Conservation (phyloP, 2,113 vertebrate species). For the Pollimyrus isidori region DNA sequence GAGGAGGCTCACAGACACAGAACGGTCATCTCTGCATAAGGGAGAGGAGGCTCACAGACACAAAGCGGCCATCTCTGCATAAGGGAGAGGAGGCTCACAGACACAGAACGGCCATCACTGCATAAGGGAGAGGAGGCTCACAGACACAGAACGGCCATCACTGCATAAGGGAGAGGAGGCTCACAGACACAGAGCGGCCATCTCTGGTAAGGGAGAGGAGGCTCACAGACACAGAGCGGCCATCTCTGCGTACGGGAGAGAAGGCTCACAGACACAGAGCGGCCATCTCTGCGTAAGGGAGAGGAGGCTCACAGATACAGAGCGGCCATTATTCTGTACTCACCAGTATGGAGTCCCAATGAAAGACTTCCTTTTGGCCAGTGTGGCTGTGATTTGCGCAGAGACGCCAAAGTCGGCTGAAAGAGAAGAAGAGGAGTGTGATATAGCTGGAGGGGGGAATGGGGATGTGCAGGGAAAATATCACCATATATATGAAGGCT, state of each 20-base stretch:
- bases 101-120: neutral
- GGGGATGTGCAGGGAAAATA: neutral
- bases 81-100: no score
- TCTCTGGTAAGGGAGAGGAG: neutral
- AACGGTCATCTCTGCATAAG: neutral
- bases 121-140: no score
- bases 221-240: no score
- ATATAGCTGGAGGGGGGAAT: neutral
- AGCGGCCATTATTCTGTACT: constrained; percentile 27
- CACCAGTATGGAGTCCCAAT: constrained; percentile 99
- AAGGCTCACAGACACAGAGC: neutral
- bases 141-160: no score
- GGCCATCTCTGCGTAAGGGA: neutral
- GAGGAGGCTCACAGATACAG: neutral
- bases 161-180: constrained; percentile 52
- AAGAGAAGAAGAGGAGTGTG: neutral
- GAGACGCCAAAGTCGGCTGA: constrained; percentile 94
- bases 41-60: no score
- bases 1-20: neutral
- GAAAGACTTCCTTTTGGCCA: constrained; percentile 97
- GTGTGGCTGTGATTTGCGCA: constrained; percentile 94
- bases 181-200: no score
- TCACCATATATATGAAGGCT: no score
- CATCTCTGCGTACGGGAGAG: neutral
- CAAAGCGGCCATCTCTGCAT: no score